phyloP scores from a whole-genome alignment of 2,797 vertebrate species.

The Cichlasoma orientale region DNA sequence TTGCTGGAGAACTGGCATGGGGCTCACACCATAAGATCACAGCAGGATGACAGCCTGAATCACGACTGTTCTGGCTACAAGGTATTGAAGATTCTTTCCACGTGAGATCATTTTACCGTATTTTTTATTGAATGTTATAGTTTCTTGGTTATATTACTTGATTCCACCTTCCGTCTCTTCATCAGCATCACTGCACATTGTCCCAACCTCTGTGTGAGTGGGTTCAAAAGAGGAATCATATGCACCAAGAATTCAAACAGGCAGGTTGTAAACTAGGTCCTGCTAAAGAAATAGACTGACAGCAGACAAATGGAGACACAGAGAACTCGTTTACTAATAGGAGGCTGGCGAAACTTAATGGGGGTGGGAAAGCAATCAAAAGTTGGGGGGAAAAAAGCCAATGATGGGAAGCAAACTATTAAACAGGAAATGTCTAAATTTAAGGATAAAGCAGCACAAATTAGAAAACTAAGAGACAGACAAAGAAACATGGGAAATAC shows the following conservation, averaged over 20 bases:
- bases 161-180: background rate
- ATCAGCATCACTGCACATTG: no score
- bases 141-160: background rate
- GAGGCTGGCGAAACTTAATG: background rate
- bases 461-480: no score
- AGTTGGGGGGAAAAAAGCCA: background rate
- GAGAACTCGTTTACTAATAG: background rate
- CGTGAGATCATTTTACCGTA: background rate
- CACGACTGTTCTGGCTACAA: constrained; percentile 20
- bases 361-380: background rate
- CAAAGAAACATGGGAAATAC: no score
- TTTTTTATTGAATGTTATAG: background rate
- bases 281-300: background rate
- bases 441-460: no score
- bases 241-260: background rate
- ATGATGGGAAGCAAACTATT: background rate
- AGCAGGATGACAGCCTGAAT: constrained; percentile 26
- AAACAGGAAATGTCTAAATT: no score
- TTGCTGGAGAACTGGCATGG: constrained; percentile 90
- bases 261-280: background rate
- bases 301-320: background rate
- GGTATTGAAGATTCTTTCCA: constrained; percentile 11
- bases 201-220: background rate
- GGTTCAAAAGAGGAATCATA: background rate
- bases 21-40: constrained; percentile 64